Percentiles rank a stretch among this genome's conserved stretches.
phyloP scores from a whole-genome alignment of 2,797 vertebrate species.

The Pangasius sanitwongsei region DNA sequence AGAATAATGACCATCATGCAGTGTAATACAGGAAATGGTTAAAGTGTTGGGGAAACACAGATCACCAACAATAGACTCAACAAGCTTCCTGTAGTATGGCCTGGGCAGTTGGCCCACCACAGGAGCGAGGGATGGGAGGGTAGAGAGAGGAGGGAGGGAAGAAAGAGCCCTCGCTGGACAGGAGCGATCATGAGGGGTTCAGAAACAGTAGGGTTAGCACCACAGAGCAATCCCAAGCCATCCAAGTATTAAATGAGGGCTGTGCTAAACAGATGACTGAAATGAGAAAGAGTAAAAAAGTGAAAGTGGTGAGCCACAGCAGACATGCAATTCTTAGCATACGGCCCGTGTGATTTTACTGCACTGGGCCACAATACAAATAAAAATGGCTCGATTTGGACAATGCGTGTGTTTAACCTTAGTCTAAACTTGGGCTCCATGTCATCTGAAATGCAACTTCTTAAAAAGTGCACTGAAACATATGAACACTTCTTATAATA shows the following conservation, averaged over 20 bases:
- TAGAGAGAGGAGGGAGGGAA: neutral
- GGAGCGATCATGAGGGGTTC: neutral
- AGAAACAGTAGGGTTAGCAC: neutral
- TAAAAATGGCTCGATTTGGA: conserved; percentile 20
- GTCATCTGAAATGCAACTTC: neutral
- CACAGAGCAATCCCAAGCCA: conserved; percentile 1
- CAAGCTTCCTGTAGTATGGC: conserved; percentile 73
- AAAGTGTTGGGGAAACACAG: conserved; percentile 67
- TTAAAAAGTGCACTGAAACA: neutral
- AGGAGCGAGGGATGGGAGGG: conserved; percentile 1
- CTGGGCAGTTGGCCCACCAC: conserved; percentile 23
- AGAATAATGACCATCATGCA: conserved; percentile 51
- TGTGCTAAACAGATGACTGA: conserved; percentile 9
- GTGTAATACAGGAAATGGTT: conserved; percentile 74
- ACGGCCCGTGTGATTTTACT: conserved; percentile 6
- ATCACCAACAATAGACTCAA: conserved; percentile 72
- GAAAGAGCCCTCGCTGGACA: neutral
- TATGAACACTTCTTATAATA: neutral
- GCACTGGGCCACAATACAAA: neutral
- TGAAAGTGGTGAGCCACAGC: conserved; percentile 18
- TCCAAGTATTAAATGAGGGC: conserved; percentile 15
- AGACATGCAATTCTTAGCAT: conserved; percentile 26
- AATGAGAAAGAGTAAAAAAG: conserved; percentile 20
- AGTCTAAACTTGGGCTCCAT: neutral
- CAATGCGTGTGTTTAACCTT: neutral